Percentiles rank a stretch among this genome's conserved stretches.
phyloP scores from a whole-genome alignment of 2,113 vertebrate species.

The Phrynosoma blainvillii region DNA sequence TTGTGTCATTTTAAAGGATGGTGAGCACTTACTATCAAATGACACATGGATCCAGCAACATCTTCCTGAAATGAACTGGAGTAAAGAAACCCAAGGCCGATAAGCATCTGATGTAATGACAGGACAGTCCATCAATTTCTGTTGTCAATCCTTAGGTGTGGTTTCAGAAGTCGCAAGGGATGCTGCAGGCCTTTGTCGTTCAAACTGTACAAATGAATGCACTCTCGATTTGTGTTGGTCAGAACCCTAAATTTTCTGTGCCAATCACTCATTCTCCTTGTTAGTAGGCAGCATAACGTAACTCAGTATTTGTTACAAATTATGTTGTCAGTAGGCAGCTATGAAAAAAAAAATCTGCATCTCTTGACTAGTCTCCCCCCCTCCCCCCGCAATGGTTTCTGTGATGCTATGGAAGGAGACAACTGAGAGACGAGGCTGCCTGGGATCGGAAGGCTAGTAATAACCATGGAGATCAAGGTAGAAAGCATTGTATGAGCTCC shows the following conservation, averaged over 20 bases:
- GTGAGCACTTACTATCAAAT: neutral
- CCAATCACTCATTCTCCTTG: neutral
- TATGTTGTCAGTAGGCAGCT: no score
- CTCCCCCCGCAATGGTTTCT: no score
- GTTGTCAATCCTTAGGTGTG: neutral
- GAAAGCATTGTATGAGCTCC: no score
- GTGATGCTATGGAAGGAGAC: no score
- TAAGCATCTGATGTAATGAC: neutral
- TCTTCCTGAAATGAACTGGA: neutral
- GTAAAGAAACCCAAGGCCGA: neutral
- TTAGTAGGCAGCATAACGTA: no score
- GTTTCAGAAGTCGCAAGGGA: neutral
- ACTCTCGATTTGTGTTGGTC: neutral
- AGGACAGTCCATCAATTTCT: no score
- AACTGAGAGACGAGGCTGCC: no score
- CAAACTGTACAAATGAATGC: neutral
- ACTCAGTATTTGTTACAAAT: no score
- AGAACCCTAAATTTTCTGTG: neutral
- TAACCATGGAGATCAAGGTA: no score
- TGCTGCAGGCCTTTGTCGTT: neutral
- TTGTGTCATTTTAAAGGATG: neutral
- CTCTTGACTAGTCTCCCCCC: no score
- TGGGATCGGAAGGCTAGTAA: no score
- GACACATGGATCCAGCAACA: neutral
- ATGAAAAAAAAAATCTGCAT: no score